Conservation (phyloP, 2,113 vertebrate genomes). For the Solea senegalensis region DNA sequence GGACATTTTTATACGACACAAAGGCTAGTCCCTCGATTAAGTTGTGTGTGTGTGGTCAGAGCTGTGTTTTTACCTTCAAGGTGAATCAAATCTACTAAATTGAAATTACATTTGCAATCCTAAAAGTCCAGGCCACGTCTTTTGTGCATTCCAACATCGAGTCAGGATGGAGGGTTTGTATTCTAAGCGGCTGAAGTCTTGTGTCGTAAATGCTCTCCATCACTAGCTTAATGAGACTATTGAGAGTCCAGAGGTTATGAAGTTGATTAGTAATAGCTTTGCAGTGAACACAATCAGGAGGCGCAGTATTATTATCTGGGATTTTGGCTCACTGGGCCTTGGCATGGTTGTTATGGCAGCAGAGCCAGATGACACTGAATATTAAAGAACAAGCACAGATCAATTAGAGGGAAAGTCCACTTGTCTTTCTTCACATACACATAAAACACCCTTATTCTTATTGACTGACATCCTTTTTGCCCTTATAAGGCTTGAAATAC, state of each 20-base stretch:
- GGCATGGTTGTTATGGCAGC: constrained; percentile 22
- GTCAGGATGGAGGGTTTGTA: neutral
- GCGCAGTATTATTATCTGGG: constrained; percentile 24
- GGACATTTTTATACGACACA: constrained; percentile 6
- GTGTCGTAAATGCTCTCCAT: constrained; percentile 31
- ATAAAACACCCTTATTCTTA: neutral
- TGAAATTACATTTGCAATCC: too few species aligned
- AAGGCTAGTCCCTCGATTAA: neutral
- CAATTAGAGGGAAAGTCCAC: neutral
- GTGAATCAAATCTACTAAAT: too few species aligned
- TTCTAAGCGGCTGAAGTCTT: constrained; percentile 18
- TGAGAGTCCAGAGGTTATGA: constrained; percentile 37
- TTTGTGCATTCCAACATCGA: too few species aligned
- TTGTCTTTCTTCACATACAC: neutral
- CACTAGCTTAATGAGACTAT: constrained; percentile 32
- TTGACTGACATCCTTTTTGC: neutral
- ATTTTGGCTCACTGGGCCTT: constrained; percentile 33
- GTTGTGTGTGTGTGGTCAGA: too few species aligned
- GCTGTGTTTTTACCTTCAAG: too few species aligned
- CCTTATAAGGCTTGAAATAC: constrained; percentile 15
- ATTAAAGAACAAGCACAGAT: neutral
- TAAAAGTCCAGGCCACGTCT: too few species aligned
- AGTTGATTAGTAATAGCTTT: constrained; percentile 59
- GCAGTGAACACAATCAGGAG: constrained; percentile 47
- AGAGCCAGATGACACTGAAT: constrained; percentile 13